These are phyloP conservation scores for Semotilus atromaculatus DNA, from an alignment of 2,797 vertebrate species.

Conservation along the genomic window DNA sequence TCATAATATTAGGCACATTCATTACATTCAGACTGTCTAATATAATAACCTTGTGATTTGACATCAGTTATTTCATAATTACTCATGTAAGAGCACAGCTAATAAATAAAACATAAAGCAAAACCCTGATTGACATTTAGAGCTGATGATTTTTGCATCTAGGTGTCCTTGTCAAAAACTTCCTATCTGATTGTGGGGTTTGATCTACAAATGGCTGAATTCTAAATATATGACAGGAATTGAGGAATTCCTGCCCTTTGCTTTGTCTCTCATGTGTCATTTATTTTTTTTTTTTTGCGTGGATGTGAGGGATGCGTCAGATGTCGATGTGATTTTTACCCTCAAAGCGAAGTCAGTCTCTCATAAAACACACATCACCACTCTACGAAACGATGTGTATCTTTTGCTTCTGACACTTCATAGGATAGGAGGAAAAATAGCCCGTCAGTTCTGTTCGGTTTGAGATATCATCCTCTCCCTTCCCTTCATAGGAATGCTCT, in stretches of 20 bases:
- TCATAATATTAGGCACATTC: conserved; percentile 3
- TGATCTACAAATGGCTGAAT: not conserved
- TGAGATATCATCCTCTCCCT: conserved; percentile 53
- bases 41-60: conserved; percentile 29
- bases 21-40: conserved; percentile 7
- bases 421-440: conserved; percentile 42
- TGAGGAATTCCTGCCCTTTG: conserved; percentile 35
- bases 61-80: not conserved
- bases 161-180: not conserved
- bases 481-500: conserved; percentile 40
- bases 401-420: conserved; percentile 52
- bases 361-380: conserved; percentile 55
- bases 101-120: not conserved
- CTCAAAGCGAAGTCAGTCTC: conserved; percentile 49
- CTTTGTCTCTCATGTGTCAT: conserved; percentile 50
- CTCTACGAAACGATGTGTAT: conserved; percentile 41
- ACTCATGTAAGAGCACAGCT: conserved; percentile 12
- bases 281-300: conserved; percentile 12
- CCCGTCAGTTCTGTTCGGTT: conserved; percentile 56
- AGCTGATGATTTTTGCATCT: not conserved
- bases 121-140: not conserved
- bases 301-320: conserved; percentile 53
- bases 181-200: not conserved
- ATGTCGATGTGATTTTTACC: conserved; percentile 59
- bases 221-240: conserved; percentile 38